phyloP scores from a whole-genome alignment of 2,888 invertebrate species.

The Pammene fasciana region DNA sequence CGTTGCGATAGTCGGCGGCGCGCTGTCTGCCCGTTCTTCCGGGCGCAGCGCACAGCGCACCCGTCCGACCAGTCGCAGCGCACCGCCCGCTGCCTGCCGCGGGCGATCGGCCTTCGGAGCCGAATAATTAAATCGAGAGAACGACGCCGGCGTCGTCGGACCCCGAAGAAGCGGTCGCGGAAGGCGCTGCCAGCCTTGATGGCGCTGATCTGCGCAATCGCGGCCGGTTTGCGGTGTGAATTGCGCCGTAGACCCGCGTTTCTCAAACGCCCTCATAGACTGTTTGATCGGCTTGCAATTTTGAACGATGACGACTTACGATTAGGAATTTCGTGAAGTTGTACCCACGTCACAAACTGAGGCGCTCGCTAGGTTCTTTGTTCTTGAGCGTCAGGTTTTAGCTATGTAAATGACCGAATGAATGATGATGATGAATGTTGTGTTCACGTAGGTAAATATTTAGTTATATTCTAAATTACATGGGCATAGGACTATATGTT shows the following conservation, averaged over 20 bases:
- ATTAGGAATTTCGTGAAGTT: slow-evolving; percentile 45
- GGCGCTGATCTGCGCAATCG: slow-evolving; percentile 81
- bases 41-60: slow-evolving; percentile 80
- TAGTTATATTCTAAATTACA: no score
- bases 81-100: slow-evolving; percentile 78
- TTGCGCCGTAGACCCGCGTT: slow-evolving; percentile 70
- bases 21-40: slow-evolving; percentile 81
- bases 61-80: slow-evolving; percentile 81
- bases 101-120: slow-evolving; percentile 81
- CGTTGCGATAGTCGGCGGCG: slow-evolving; percentile 74
- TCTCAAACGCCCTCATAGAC: slow-evolving; percentile 67
- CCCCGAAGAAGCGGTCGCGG: slow-evolving; percentile 79
- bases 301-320: slow-evolving; percentile 59
- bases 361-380: slow-evolving; percentile 24
- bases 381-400: slow-evolving; percentile 19
- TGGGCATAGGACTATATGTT: no score
- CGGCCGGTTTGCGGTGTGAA: slow-evolving; percentile 77
- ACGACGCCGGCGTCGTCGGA: slow-evolving; percentile 61
- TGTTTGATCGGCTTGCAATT: slow-evolving; percentile 55
- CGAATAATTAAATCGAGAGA: slow-evolving; percentile 80
- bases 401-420: no score
- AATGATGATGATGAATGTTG: no score
- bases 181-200: slow-evolving; percentile 79
- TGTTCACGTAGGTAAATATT: no score
- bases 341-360: slow-evolving; percentile 26